Conservation (phyloP, 2,797 vertebrate species). For the Falco concolor region DNA sequence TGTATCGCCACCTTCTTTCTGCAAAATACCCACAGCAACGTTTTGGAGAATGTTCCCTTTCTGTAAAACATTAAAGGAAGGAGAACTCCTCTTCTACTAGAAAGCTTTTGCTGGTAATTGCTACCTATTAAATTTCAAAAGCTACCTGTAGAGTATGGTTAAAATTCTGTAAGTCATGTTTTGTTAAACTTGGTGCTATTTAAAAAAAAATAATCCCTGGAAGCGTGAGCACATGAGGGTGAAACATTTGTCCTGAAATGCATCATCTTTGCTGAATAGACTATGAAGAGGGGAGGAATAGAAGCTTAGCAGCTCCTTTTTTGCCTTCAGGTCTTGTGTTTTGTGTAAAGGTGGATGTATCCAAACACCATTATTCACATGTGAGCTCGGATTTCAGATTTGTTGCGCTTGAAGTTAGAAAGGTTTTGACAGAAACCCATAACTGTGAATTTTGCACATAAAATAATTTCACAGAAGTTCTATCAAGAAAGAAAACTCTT, state of each 20-base stretch:
- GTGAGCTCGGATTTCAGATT: neutral
- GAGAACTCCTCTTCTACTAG: neutral
- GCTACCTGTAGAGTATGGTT: neutral
- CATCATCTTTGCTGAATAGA: neutral
- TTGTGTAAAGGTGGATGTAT: neutral
- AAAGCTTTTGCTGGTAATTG: neutral
- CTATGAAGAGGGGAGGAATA: neutral
- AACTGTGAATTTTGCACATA: neutral
- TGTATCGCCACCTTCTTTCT: neutral
- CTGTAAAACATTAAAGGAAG: neutral
- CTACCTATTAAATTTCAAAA: neutral
- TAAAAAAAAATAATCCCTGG: neutral
- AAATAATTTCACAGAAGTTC: neutral
- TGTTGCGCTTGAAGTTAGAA: neutral
- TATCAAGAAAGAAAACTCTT: neutral
- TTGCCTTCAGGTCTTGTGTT: neutral
- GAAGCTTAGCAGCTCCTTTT: neutral
- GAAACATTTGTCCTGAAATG: neutral
- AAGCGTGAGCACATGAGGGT: neutral
- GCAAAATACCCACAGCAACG: neutral
- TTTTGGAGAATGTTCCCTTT: neutral
- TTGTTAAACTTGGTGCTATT: neutral
- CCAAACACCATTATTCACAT: accelerated
- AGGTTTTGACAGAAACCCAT: neutral
- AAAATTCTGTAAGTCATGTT: neutral